Conservation (phyloP, 1,140 invertebrate species). For the Cydia amplana region DNA sequence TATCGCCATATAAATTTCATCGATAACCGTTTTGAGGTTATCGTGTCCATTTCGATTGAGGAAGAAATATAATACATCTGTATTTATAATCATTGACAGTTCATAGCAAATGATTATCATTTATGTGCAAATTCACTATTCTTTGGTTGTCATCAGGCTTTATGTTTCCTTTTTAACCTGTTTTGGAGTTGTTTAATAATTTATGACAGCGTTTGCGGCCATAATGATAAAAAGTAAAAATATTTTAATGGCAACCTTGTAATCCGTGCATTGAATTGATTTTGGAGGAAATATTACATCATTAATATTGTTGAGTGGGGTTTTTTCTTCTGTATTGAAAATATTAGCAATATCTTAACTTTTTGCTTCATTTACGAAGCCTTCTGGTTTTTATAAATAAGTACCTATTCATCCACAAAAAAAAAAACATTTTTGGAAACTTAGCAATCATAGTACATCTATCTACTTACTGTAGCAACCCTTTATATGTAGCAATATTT, state of each 20-base stretch:
- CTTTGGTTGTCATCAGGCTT: conserved; percentile 39
- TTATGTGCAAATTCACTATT: conserved; percentile 47
- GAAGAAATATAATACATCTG: conserved; percentile 35
- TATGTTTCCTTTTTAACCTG: conserved; percentile 35
- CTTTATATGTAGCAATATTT: background rate
- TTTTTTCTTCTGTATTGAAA: conserved; percentile 33
- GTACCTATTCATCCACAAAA: background rate
- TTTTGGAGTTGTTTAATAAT: conserved; percentile 29
- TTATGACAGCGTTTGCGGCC: conserved; percentile 29
- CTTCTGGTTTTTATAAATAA: conserved; percentile 29
- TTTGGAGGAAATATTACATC: conserved; percentile 26
- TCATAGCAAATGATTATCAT: conserved; percentile 49
- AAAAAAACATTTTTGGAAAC: background rate
- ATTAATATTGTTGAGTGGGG: conserved; percentile 28
- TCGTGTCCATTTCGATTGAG: conserved; percentile 17
- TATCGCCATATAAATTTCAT: conserved; percentile 42
- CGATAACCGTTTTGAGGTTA: conserved; percentile 34
- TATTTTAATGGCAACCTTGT: conserved; percentile 36
- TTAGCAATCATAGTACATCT: background rate
- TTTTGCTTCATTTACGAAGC: background rate
- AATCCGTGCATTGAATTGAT: conserved; percentile 32
- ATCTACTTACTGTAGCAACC: background rate
- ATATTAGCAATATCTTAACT: conserved; percentile 1
- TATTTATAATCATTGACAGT: conserved; percentile 45
- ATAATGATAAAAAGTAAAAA: conserved; percentile 40